Evolutionary conservation across 2,797 vertebrate species (phyloP).

Genomic region (Myoxocephalus aenaeus): DNA sequence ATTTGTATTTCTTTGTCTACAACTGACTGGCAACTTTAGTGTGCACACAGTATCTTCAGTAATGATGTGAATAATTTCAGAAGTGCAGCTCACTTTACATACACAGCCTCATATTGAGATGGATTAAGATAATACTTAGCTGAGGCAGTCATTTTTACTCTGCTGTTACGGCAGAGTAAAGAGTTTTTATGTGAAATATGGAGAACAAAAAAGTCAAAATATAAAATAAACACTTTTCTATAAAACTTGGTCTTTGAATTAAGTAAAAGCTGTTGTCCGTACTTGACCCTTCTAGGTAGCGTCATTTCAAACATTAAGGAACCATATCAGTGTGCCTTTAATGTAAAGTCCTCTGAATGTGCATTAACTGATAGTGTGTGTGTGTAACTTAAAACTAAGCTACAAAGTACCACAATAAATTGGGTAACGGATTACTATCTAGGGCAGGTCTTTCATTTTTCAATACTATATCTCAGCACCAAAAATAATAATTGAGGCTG

Average conservation of each 20-base stretch:
- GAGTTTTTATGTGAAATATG: not conserved
- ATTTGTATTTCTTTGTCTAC: not conserved
- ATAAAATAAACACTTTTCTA: not conserved
- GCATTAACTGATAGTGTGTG: not conserved
- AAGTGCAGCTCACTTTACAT: conserved; percentile 3
- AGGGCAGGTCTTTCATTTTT: not conserved
- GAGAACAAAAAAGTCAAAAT: not conserved
- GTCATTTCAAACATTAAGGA: not conserved
- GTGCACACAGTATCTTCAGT: not conserved
- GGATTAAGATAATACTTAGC: not conserved
- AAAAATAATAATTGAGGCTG: not conserved
- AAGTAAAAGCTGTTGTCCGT: not conserved
- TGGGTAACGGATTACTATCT: not conserved
- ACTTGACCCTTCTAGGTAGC: not conserved
- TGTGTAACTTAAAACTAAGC: not conserved
- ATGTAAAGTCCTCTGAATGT: not conserved
- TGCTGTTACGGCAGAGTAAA: conserved; percentile 8
- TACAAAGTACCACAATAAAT: not conserved
- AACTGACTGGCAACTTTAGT: not conserved
- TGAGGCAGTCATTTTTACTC: not conserved
- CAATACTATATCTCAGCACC: not conserved
- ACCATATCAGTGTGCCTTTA: not conserved
- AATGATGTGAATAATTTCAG: conserved; percentile 12
- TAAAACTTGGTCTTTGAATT: not conserved
- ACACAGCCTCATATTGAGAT: conserved; percentile 2